A percentile compares a stretch with the other conserved stretches of the same genome.
phyloP scores from a whole-genome alignment of 2,113 vertebrate genomes.

The Rhinogobius similis region DNA sequence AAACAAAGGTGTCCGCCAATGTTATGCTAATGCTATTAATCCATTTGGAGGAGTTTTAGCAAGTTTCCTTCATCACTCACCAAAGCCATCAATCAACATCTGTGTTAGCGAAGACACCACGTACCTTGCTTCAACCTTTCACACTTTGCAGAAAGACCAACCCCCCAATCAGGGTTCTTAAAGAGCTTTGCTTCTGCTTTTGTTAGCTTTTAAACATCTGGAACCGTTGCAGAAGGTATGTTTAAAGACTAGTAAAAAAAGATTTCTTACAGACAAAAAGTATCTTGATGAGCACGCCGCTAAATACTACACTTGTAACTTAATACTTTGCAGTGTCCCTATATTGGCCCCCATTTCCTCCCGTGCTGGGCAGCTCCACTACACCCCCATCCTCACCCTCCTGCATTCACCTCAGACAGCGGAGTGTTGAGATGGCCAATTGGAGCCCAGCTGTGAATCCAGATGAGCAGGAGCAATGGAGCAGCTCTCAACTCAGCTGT shows the following conservation, averaged over 20 bases:
- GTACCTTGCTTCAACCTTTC: constrained; percentile 54
- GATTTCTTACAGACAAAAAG: constrained; percentile 33
- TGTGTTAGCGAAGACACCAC: constrained; percentile 48
- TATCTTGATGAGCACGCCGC: constrained; percentile 19
- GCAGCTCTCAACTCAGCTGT: constrained; percentile 45
- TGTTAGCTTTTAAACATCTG: constrained; percentile 62
- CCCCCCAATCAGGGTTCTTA: constrained; percentile 14
- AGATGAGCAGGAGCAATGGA: constrained; percentile 38
- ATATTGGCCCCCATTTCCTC: constrained; percentile 57
- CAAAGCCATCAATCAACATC: constrained; percentile 63
- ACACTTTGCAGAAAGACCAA: constrained; percentile 49
- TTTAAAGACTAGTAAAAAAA: constrained; percentile 61
- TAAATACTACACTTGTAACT: constrained; percentile 50
- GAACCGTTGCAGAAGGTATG: constrained; percentile 68
- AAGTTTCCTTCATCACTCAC: constrained; percentile 33
- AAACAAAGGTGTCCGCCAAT: constrained; percentile 61
- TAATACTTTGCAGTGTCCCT: constrained; percentile 52
- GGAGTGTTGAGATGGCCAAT: constrained; percentile 50
- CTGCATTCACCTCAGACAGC: constrained; percentile 55
- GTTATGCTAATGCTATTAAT: constrained; percentile 71
- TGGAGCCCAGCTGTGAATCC: constrained; percentile 53
- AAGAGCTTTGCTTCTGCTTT: constrained; percentile 27
- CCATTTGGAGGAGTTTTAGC: constrained; percentile 36
- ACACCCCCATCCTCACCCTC: constrained; percentile 1
- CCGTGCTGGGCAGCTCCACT: constrained; percentile 7